Conservation (phyloP, 2,113 vertebrate species). For the Engraulis encrasicolus region DNA sequence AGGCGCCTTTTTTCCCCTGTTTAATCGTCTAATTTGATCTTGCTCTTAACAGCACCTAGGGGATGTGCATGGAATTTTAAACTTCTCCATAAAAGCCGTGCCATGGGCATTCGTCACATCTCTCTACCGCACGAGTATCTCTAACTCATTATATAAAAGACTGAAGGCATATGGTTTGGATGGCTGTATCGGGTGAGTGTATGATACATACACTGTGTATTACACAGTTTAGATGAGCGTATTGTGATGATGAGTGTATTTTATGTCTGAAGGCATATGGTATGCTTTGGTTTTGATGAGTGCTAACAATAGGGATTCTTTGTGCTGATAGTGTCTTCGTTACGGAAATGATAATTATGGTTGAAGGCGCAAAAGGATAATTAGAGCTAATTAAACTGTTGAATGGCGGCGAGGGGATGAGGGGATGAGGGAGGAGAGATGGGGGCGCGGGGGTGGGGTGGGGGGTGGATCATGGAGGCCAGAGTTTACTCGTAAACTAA, state of each 20-base stretch:
- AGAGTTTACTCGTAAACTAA: not conserved
- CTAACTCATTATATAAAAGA: not conserved
- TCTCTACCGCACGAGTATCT: not conserved
- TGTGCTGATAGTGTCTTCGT: not conserved
- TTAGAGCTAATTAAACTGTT: not conserved
- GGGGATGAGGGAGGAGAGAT: too few relatives aligned
- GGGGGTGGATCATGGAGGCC: too few relatives aligned
- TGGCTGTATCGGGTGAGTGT: too few relatives aligned
- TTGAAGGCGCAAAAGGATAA: slow-evolving; percentile 13
- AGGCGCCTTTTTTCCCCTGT: too few relatives aligned
- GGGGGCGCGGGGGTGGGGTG: too few relatives aligned
- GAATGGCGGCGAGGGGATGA: not conserved
- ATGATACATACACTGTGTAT: too few relatives aligned
- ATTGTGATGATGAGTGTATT: too few relatives aligned
- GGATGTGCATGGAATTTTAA: too few relatives aligned
- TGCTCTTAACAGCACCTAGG: too few relatives aligned
- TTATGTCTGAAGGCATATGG: slow-evolving; percentile 1
- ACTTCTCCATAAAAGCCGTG: too few relatives aligned
- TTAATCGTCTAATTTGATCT: too few relatives aligned
- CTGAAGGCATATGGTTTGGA: not conserved
- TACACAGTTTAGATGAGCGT: too few relatives aligned
- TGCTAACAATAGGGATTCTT: not conserved
- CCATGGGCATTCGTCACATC: not conserved
- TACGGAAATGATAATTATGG: slow-evolving; percentile 4
- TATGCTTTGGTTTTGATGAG: not conserved